Evolutionary conservation across 2,888 invertebrate species (phyloP).

Genomic region (Kuschelorhynchus macadamiae): DNA sequence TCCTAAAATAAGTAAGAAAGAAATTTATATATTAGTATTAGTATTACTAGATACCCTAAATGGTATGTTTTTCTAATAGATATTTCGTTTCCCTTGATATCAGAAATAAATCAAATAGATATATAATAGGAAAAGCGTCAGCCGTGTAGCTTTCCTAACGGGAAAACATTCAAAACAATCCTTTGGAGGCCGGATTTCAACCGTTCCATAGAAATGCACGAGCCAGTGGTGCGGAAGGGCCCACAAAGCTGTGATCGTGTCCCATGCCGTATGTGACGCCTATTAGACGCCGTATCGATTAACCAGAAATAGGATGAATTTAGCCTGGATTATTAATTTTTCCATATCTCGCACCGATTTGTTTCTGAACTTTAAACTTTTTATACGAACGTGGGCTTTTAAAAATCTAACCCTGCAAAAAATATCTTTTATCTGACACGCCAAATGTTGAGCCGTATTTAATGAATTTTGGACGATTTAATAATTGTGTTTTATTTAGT

Average conservation of each 20-base stretch:
- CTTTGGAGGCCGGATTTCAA: slow-evolving; percentile 18
- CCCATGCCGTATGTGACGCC: slow-evolving; percentile 47
- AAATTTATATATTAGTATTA: too few relatives aligned
- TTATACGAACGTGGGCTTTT: neutral
- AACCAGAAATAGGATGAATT: slow-evolving; percentile 48
- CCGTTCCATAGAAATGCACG: slow-evolving; percentile 26
- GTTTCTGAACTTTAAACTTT: slow-evolving; percentile 32
- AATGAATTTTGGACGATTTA: too few relatives aligned
- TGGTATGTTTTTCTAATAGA: too few relatives aligned
- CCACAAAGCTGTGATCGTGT: slow-evolving; percentile 45
- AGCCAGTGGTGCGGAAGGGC: slow-evolving; percentile 38
- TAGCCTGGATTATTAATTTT: slow-evolving; percentile 41
- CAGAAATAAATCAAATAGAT: too few relatives aligned
- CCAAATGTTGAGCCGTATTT: too few relatives aligned
- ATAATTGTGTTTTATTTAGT: too few relatives aligned
- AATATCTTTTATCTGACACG: too few relatives aligned
- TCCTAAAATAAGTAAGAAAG: too few relatives aligned
- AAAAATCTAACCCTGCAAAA: too few relatives aligned
- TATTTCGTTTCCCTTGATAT: too few relatives aligned
- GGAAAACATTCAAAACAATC: slow-evolving; percentile 27
- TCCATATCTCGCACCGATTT: slow-evolving; percentile 15
- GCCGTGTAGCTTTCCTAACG: slow-evolving; percentile 10
- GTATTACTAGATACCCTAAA: too few relatives aligned
- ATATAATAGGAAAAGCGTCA: too few relatives aligned
- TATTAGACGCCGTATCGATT: slow-evolving; percentile 44